Evolutionary conservation across 2,797 vertebrate genomes (phyloP).

Genomic region (Pristis pectinata): DNA sequence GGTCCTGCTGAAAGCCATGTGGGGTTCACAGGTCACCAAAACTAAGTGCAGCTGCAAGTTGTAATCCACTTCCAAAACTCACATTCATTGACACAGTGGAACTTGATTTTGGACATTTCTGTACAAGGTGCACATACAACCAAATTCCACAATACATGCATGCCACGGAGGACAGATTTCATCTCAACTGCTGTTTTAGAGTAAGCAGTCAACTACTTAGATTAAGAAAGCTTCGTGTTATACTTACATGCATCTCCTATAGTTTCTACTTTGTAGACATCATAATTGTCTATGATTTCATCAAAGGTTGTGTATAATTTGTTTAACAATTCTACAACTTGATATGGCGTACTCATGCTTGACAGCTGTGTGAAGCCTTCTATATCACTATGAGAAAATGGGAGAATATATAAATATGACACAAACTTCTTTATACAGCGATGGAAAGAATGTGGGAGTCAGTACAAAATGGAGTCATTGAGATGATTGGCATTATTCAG

Average conservation of each 20-base stretch:
- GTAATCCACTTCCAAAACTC: too few relatives aligned
- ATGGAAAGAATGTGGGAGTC: neutral
- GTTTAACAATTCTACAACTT: constrained; percentile 74
- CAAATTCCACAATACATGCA: too few relatives aligned
- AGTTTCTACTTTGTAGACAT: constrained; percentile 80
- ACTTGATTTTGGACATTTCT: too few relatives aligned
- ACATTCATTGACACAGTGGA: too few relatives aligned
- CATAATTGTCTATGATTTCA: constrained; percentile 73
- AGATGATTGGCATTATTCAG: neutral
- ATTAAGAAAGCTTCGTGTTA: neutral
- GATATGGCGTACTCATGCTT: constrained; percentile 69
- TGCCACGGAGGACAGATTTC: too few relatives aligned
- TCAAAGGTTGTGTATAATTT: constrained; percentile 77
- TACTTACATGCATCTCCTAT: constrained; percentile 72
- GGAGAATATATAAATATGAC: constrained; percentile 40
- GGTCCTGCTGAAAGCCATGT: neutral
- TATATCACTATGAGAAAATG: constrained; percentile 64
- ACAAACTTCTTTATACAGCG: neutral
- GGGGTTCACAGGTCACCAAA: too few relatives aligned
- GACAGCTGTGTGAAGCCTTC: constrained; percentile 78
- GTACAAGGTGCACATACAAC: too few relatives aligned
- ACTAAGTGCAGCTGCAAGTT: too few relatives aligned
- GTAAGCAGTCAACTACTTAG: neutral
- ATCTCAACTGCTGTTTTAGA: neutral
- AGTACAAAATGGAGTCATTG: neutral